These are phyloP conservation scores for Hydrozoanthus gracilis DNA, from an alignment of 92 coral and sea anemone species.

Conservation along the genomic window DNA sequence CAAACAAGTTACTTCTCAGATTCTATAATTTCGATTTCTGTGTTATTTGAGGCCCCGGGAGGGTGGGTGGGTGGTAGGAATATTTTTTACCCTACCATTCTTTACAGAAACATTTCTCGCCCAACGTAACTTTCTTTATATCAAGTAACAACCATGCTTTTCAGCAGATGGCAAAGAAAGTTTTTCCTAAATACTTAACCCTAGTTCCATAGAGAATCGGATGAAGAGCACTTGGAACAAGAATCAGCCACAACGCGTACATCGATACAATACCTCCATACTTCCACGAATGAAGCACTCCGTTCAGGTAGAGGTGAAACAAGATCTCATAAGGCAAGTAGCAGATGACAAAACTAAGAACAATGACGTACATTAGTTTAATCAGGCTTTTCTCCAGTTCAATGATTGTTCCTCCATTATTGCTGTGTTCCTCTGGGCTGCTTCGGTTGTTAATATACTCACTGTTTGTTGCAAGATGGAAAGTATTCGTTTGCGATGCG, in stretches of 20 bases:
- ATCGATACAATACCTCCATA: slow-evolving; percentile 25
- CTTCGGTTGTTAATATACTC: not conserved
- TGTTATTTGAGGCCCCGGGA: too few species aligned
- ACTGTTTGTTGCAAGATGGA: not conserved
- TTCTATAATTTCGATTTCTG: too few species aligned
- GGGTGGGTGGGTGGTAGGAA: too few species aligned
- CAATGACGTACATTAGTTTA: slow-evolving; percentile 33
- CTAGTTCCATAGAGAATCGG: slow-evolving; percentile 35
- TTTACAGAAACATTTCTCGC: too few species aligned
- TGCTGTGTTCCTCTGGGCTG: not conserved
- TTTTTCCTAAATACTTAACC: slow-evolving; percentile 12
- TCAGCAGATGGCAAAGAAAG: slow-evolving; percentile 26
- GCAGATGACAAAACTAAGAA: slow-evolving; percentile 13
- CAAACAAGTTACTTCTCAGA: too few species aligned
- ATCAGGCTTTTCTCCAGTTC: slow-evolving; percentile 17
- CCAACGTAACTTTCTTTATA: too few species aligned
- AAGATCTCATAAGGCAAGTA: slow-evolving; percentile 13
- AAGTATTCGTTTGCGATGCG: not conserved
- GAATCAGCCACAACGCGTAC: slow-evolving; percentile 23
- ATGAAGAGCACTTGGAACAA: slow-evolving; percentile 27
- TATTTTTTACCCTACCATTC: too few species aligned
- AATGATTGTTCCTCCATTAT: not conserved
- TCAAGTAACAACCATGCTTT: not conserved
- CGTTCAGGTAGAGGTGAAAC: not conserved
- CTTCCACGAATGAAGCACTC: slow-evolving; percentile 5